Evolutionary conservation across 2,888 invertebrate genomes (phyloP).

Genomic region (Aporophyla nigra): DNA sequence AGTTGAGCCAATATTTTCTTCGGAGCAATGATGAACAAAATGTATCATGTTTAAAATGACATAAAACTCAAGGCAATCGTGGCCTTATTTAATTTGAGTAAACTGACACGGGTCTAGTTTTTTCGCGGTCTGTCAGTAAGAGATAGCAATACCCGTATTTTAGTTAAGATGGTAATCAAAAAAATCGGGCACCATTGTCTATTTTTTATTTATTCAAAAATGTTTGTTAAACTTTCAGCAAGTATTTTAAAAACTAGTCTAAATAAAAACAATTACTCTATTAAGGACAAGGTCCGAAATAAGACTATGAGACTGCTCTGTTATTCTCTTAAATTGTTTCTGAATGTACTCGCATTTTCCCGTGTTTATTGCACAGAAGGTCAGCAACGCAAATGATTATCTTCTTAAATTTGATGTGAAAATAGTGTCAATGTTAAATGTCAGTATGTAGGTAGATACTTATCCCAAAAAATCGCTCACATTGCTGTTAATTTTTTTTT

Average conservation of each 20-base stretch:
- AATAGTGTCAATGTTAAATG: slow-evolving; percentile 70
- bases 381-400: slow-evolving; percentile 66
- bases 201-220: slow-evolving; percentile 1
- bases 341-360: slow-evolving; percentile 72
- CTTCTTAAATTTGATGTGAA: slow-evolving; percentile 60
- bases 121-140: too few species aligned
- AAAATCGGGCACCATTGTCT: too few species aligned
- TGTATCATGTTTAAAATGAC: too few species aligned
- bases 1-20: too few species aligned
- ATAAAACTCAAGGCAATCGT: too few species aligned
- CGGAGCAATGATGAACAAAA: too few species aligned
- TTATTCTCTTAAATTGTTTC: slow-evolving; percentile 72
- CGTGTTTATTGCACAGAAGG: slow-evolving; percentile 74
- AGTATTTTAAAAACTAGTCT: slow-evolving; percentile 49
- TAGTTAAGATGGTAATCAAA: too few species aligned
- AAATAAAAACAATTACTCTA: slow-evolving; percentile 69
- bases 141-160: too few species aligned
- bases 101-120: too few species aligned
- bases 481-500: slow-evolving; percentile 19
- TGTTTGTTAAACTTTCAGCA: slow-evolving; percentile 27
- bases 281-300: slow-evolving; percentile 74
- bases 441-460: neutral
- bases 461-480: slow-evolving; percentile 54
- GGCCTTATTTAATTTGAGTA: too few species aligned
- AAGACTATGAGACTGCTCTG: slow-evolving; percentile 65